phyloP scores from a whole-genome alignment of 2,888 invertebrate species.

The Pharmacophagus antenor region DNA sequence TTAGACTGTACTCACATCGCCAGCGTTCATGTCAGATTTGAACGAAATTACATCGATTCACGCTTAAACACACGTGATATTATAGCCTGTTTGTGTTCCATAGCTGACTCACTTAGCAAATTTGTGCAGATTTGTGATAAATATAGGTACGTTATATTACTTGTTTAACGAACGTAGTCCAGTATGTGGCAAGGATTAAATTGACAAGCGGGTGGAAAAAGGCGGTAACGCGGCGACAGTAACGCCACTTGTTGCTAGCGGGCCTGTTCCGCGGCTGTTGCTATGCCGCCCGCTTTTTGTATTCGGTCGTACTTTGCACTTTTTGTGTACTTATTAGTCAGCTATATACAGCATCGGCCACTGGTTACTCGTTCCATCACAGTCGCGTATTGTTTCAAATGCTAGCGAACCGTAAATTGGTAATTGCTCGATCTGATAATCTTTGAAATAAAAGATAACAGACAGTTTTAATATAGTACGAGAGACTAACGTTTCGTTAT shows the following conservation, averaged over 20 bases:
- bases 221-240: conserved; percentile 8
- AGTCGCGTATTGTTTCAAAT: conserved; percentile 13
- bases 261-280: conserved; percentile 15
- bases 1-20: not conserved
- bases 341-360: conserved; percentile 4
- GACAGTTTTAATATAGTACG: too few relatives aligned
- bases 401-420: not conserved
- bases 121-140: too few relatives aligned
- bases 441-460: not conserved
- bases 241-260: conserved; percentile 24
- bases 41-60: too few relatives aligned
- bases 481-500: too few relatives aligned
- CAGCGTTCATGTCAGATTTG: too few relatives aligned
- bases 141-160: too few relatives aligned
- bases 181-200: not conserved
- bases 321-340: conserved; percentile 22
- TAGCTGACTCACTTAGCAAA: too few relatives aligned
- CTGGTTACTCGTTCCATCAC: not conserved
- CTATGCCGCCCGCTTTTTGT: conserved; percentile 15
- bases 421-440: not conserved
- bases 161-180: too few relatives aligned
- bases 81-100: too few relatives aligned
- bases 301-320: conserved; percentile 8
- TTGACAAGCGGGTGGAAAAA: not conserved
- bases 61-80: too few relatives aligned